These are phyloP conservation scores for Oscheius sp. DNA, from an alignment of 2,888 invertebrate species.

Conservation along the genomic window DNA sequence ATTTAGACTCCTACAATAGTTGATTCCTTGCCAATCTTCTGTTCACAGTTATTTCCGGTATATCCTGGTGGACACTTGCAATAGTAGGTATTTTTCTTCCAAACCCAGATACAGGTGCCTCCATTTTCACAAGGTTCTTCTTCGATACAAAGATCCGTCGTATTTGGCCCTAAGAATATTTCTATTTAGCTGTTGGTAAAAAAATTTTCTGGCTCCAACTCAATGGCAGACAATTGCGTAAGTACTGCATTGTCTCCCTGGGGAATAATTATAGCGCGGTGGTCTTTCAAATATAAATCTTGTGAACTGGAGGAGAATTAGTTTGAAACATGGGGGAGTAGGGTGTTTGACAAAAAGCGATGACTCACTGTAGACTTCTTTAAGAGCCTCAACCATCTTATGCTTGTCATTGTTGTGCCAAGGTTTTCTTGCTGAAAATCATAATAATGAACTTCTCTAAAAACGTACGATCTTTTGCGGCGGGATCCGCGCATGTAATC, in stretches of 20 bases:
- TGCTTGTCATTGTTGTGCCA: constrained; percentile 65
- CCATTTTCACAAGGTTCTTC: constrained; percentile 69
- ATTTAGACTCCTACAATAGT: not conserved
- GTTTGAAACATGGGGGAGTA: too few species aligned
- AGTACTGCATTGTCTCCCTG: too few species aligned
- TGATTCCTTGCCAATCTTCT: constrained; percentile 56
- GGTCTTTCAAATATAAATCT: too few species aligned
- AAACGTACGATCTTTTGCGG: constrained; percentile 54
- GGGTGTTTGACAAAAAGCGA: not conserved
- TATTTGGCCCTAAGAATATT: constrained; percentile 44
- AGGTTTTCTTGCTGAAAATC: constrained; percentile 56
- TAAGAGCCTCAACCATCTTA: constrained; percentile 58
- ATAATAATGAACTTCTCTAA: not conserved
- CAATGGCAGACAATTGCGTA: too few species aligned
- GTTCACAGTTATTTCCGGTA: constrained; percentile 66
- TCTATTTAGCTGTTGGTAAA: not conserved
- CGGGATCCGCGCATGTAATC: constrained; percentile 66
- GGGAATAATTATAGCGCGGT: too few species aligned
- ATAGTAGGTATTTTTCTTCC: constrained; percentile 61
- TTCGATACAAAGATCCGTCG: constrained; percentile 58
- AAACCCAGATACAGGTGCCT: constrained; percentile 67
- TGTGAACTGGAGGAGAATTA: too few species aligned
- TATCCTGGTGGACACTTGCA: constrained; percentile 68
- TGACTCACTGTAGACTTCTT: constrained; percentile 37
- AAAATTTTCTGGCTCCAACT: too few species aligned